phyloP scores from a whole-genome alignment of 2,113 vertebrate species.

The Archocentrus centrarchus region DNA sequence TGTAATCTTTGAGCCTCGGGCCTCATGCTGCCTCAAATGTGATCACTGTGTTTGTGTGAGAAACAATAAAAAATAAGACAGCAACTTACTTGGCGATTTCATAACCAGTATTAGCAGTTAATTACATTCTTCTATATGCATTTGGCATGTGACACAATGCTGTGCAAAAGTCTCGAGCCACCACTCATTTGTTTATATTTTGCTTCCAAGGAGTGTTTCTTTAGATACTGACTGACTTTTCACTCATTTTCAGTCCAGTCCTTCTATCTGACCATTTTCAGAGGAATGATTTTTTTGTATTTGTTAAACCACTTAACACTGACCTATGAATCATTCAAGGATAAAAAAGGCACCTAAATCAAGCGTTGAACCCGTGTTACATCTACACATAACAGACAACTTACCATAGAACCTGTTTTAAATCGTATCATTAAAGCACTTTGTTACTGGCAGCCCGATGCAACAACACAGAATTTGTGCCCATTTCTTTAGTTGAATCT shows the following conservation, averaged over 20 bases:
- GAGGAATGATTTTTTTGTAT: not conserved
- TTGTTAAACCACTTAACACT: not conserved
- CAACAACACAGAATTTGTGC: too few relatives aligned
- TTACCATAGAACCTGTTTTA: too few relatives aligned
- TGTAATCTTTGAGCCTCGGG: not conserved
- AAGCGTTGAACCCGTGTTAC: not conserved
- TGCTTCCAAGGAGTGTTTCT: not conserved
- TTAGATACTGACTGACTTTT: not conserved
- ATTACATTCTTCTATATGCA: not conserved
- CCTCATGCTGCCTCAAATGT: not conserved
- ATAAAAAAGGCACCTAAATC: not conserved
- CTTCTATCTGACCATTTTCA: not conserved
- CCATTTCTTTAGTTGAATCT: too few relatives aligned
- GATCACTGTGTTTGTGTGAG: constrained; percentile 3
- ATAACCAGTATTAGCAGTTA: not conserved
- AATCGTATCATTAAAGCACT: too few relatives aligned
- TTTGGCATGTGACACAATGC: not conserved
- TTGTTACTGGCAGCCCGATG: too few relatives aligned
- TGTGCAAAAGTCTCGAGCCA: not conserved
- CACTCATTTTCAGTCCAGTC: not conserved
- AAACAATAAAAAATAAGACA: not conserved
- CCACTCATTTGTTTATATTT: not conserved
- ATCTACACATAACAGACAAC: too few relatives aligned
- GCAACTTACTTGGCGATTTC: not conserved
- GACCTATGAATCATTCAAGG: too few relatives aligned